Evolutionary conservation across 1,140 invertebrate species (phyloP).

Genomic region (Cyrtorhinus lividipennis): DNA sequence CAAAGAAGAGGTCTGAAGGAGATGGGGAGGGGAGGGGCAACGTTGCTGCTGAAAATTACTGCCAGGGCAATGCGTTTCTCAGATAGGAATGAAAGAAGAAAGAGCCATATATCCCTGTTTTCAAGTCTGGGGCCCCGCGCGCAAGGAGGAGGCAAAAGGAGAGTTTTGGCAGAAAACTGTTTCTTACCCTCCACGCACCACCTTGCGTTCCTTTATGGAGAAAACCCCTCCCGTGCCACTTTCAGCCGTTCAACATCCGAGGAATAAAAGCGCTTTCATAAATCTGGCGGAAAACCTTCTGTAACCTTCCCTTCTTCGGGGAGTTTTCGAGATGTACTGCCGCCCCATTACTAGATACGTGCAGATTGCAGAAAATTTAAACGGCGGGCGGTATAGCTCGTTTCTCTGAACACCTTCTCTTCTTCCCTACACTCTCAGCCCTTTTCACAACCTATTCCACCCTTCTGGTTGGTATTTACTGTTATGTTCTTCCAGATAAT

Average conservation of each 20-base stretch:
- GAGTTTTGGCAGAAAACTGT: conserved; percentile 15
- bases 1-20: not conserved
- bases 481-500: conserved; percentile 8
- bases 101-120: conserved; percentile 10
- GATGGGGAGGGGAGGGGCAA: not conserved
- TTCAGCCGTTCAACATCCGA: too few species aligned
- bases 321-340: conserved; percentile 10
- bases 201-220: conserved; percentile 2
- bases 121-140: not conserved
- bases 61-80: conserved; percentile 15
- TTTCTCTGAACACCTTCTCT: not conserved
- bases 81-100: conserved; percentile 16
- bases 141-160: not conserved
- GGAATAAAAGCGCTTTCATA: conserved; percentile 13
- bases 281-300: conserved; percentile 8
- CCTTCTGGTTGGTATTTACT: conserved; percentile 1
- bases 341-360: conserved; percentile 13
- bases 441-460: not conserved
- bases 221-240: not conserved
- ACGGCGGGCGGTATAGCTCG: conserved; percentile 2
- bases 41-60: conserved; percentile 2
- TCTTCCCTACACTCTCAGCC: not conserved
- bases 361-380: conserved; percentile 16
- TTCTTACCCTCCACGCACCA: not conserved
- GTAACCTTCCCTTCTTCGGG: not conserved